A percentile compares a stretch with the other conserved stretches of the same genome.
Conservation (phyloP, 2,797 vertebrate genomes). For the Mormyrus hasselquistii region DNA sequence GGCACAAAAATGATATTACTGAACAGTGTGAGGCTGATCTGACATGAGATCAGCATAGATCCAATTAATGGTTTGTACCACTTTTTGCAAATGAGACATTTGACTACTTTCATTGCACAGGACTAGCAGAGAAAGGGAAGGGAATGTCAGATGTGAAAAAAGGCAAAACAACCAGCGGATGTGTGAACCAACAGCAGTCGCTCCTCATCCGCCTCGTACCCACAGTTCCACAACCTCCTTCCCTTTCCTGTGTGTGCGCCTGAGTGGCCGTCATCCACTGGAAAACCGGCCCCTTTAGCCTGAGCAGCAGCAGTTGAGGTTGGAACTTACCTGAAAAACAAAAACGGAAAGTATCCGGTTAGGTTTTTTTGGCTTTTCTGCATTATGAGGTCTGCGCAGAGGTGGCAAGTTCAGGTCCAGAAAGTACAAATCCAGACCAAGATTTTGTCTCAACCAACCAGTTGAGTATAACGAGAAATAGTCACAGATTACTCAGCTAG, state of each 20-base stretch:
- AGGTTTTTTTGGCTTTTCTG: background rate
- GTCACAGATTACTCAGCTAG: background rate
- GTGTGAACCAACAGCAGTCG: background rate
- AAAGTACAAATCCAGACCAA: background rate
- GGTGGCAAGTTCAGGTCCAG: background rate
- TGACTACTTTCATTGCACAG: background rate
- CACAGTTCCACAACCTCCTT: background rate
- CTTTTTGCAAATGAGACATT: background rate
- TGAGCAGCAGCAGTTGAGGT: background rate
- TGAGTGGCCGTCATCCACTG: background rate
- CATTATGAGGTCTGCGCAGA: background rate
- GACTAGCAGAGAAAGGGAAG: background rate
- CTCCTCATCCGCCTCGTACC: background rate
- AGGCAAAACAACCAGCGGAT: background rate
- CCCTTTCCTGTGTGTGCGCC: background rate
- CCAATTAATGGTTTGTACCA: background rate
- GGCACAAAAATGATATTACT: background rate
- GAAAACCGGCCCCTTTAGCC: background rate
- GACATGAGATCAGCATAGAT: background rate
- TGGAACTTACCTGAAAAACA: slow-evolving; percentile 15
- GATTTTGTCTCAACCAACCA: background rate
- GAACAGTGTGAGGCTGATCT: background rate
- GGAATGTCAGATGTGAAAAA: background rate
- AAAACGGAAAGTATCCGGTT: background rate
- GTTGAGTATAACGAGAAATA: background rate